A percentile compares a stretch with the other conserved stretches of the same genome.
phyloP scores from a whole-genome alignment of 2,113 vertebrate species.

The Caranx ignobilis region DNA sequence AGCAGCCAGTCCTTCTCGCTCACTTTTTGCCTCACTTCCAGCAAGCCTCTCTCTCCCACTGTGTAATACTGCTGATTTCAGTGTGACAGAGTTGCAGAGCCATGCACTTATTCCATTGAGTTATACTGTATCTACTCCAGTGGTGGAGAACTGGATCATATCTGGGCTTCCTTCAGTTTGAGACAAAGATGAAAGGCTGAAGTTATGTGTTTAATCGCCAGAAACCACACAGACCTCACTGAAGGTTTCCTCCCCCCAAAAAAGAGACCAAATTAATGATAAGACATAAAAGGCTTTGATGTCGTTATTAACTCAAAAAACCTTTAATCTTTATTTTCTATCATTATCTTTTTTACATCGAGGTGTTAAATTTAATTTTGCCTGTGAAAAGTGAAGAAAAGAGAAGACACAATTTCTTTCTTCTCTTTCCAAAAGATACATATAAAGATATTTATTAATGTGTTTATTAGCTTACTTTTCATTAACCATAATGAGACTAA shows the following conservation, averaged over 20 bases:
- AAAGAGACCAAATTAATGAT: conserved; percentile 31
- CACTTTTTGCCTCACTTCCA: conserved; percentile 44
- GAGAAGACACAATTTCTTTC: conserved; percentile 4
- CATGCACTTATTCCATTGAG: conserved; percentile 76
- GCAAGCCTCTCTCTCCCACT: conserved; percentile 25
- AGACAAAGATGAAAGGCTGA: conserved; percentile 54
- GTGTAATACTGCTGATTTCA: conserved; percentile 73
- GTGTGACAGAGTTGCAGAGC: conserved; percentile 73
- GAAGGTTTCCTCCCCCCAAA: conserved; percentile 19
- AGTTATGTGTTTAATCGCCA: conserved; percentile 42
- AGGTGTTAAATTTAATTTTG: conserved; percentile 24
- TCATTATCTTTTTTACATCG: conserved; percentile 32
- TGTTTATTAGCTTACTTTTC: conserved; percentile 16
- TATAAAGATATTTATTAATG: background rate
- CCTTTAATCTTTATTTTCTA: conserved; percentile 17
- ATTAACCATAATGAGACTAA: background rate
- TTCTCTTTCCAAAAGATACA: conserved; percentile 10
- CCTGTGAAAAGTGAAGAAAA: conserved; percentile 13
- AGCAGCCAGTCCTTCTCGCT: conserved; percentile 39
- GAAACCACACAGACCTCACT: conserved; percentile 45
- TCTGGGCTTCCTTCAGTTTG: conserved; percentile 39
- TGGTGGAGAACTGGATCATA: conserved; percentile 55
- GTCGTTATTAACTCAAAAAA: conserved; percentile 33
- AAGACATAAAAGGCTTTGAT: conserved; percentile 47
- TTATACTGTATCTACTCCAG: conserved; percentile 56